A percentile compares a stretch with the other conserved stretches of the same genome.
phyloP scores from a whole-genome alignment of 2,113 vertebrate genomes.

The Notothenia coriiceps region DNA sequence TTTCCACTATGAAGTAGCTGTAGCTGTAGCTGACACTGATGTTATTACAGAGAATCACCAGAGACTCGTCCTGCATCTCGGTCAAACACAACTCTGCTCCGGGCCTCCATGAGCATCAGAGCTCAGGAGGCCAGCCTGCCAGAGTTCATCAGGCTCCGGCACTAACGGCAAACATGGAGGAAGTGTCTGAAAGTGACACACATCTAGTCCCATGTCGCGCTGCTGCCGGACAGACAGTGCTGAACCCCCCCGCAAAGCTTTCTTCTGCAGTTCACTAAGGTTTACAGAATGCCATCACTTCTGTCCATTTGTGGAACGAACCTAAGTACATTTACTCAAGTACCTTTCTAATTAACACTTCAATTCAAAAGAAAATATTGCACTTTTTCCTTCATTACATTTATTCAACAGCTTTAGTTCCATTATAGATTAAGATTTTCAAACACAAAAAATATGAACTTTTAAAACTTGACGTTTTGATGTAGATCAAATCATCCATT shows the following conservation, averaged over 20 bases:
- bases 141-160: not conserved
- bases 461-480: too few relatives aligned
- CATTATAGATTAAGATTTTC: too few relatives aligned
- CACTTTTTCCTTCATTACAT: too few relatives aligned
- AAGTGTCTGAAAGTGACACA: not conserved
- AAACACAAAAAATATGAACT: too few relatives aligned
- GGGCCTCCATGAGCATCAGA: not conserved
- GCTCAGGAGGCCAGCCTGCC: not conserved
- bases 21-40: conserved; percentile 8
- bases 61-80: conserved; percentile 22
- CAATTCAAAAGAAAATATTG: too few relatives aligned
- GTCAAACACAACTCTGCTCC: conserved; percentile 25
- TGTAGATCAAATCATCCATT: too few relatives aligned
- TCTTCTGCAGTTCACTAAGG: conserved; percentile 23
- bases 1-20: conserved; percentile 7
- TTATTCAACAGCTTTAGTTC: too few relatives aligned
- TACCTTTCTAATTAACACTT: too few relatives aligned
- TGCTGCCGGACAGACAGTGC: not conserved
- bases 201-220: not conserved
- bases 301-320: not conserved
- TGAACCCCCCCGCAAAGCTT: conserved; percentile 3
- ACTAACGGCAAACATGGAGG: not conserved
- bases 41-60: not conserved
- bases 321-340: too few relatives aligned
- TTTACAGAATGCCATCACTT: conserved; percentile 2